Conservation (phyloP, 2,888 invertebrate genomes). For the Cerastis leucographa region DNA sequence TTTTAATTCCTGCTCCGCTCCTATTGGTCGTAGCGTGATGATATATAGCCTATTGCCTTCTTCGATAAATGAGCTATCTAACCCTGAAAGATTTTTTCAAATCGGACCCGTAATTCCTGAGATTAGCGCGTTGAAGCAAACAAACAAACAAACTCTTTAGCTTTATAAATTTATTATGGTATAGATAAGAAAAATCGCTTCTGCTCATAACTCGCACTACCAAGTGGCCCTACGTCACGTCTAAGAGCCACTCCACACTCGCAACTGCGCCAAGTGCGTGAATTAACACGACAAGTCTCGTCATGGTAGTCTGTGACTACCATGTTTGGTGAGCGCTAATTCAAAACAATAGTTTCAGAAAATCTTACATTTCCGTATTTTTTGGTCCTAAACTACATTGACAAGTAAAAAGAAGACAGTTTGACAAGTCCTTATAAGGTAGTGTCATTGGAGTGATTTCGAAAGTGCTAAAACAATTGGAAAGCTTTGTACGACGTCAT, state of each 20-base stretch:
- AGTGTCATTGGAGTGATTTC: not conserved
- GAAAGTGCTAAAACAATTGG: conserved; percentile 29
- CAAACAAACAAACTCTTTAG: no score
- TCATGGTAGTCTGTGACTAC: conserved; percentile 43
- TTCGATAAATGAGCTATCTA: no score
- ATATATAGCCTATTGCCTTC: no score
- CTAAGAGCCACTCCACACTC: conserved; percentile 61
- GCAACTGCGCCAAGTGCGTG: conserved; percentile 58
- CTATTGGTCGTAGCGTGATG: no score
- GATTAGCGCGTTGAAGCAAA: no score
- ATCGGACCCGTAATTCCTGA: no score
- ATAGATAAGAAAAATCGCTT: no score
- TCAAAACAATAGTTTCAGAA: conserved; percentile 34
- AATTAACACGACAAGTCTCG: conserved; percentile 63
- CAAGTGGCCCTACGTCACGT: conserved; percentile 58
- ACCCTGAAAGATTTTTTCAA: no score
- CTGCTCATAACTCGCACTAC: conserved; percentile 13
- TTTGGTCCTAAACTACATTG: not conserved
- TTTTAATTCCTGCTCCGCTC: no score
- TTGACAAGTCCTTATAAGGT: conserved; percentile 31
- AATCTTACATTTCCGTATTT: conserved; percentile 14
- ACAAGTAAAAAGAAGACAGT: not conserved
- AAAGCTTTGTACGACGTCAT: conserved; percentile 2
- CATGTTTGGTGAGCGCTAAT: conserved; percentile 39
- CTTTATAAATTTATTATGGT: no score